Conservation (phyloP, 92 coral and sea anemone genomes). For the Actinostola sp. region DNA sequence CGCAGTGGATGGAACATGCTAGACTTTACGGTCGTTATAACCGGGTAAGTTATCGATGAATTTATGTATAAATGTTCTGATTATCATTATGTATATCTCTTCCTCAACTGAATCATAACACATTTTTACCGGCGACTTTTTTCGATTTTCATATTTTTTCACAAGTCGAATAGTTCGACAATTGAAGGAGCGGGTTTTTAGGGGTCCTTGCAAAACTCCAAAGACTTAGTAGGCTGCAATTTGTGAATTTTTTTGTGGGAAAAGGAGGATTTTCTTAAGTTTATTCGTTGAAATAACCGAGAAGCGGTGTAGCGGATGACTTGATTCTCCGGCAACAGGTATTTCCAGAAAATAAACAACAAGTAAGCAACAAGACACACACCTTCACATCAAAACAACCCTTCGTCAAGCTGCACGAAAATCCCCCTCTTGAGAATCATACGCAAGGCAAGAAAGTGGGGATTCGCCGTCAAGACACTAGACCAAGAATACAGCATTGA, state of each 20-base stretch:
- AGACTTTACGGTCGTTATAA: constrained; percentile 94
- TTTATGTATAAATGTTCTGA: constrained; percentile 17
- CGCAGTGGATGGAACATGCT: constrained; percentile 97
- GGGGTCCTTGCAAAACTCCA: neutral
- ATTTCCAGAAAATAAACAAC: constrained; percentile 8
- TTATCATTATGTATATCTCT: constrained; percentile 21
- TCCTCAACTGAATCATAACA: constrained; percentile 26
- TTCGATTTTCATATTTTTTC: neutral
- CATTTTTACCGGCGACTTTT: constrained; percentile 32
- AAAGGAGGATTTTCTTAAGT: neutral
- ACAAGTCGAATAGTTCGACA: neutral
- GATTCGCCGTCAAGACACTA: neutral
- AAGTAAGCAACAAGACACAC: neutral
- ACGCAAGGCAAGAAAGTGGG: neutral
- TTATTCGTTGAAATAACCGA: neutral
- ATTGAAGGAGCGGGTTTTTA: constrained; percentile 1
- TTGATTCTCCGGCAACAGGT: constrained; percentile 40
- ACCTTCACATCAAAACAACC: constrained; percentile 16
- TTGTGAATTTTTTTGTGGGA: neutral
- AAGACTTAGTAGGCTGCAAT: constrained; percentile 56
- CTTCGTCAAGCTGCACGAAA: constrained; percentile 2
- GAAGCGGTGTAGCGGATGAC: constrained; percentile 28
- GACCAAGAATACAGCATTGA: neutral
- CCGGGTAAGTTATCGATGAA: constrained; percentile 81
- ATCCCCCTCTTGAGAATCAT: constrained; percentile 3